These are phyloP conservation scores for Romanogobio albipinnatus DNA, from an alignment of 2,113 vertebrate genomes.

Conservation along the genomic window DNA sequence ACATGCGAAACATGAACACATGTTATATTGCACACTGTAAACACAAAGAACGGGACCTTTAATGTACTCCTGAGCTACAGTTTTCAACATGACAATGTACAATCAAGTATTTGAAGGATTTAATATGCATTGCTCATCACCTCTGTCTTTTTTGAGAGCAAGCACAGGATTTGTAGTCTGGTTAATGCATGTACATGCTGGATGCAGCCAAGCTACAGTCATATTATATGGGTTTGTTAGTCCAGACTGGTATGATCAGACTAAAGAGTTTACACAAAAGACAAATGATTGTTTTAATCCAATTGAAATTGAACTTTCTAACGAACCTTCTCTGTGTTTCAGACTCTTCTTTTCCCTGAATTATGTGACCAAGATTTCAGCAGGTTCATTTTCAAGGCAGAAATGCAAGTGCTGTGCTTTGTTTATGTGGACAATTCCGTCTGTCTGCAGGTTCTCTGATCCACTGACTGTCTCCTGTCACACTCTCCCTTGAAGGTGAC, in stretches of 20 bases:
- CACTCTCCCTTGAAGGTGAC: slow-evolving; percentile 1
- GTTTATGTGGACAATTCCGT: not conserved
- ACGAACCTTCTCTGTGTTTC: not conserved
- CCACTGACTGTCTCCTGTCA: slow-evolving; percentile 13
- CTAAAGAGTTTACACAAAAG: not conserved
- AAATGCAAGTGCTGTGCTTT: not conserved
- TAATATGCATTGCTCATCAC: not conserved
- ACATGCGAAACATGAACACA: no score
- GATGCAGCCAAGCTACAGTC: not conserved
- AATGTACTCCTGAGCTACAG: not conserved
- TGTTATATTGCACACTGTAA: no score
- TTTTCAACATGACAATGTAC: not conserved
- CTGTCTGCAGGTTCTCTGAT: not conserved
- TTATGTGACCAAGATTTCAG: not conserved
- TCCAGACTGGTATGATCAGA: not conserved
- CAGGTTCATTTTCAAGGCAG: not conserved
- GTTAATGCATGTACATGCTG: not conserved
- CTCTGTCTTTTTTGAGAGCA: not conserved
- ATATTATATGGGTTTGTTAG: not conserved
- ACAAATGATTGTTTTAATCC: no score
- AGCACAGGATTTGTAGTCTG: not conserved
- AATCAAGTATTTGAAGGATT: not conserved
- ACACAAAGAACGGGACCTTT: no score
- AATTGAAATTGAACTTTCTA: no score
- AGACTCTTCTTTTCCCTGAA: not conserved